Base-by-base conservation (phyloP, 1,140 invertebrate genomes). In the Drosophila tropicalis region DNA sequence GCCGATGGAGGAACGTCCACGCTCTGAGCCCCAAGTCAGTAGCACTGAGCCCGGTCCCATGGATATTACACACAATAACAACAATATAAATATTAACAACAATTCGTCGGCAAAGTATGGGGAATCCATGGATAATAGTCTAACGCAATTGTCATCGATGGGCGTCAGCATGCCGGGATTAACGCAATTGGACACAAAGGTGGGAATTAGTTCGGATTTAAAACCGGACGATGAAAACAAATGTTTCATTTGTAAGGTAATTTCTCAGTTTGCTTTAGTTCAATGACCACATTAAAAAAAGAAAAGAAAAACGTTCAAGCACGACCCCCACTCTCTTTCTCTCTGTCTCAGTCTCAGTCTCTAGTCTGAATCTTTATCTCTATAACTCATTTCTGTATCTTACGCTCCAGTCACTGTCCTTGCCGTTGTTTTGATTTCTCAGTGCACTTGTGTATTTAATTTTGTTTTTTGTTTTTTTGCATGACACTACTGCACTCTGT, bases 221-320 rank as follows among this genome's bases (percentile, higher is more conserved):
- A 91, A 92, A 87, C 86, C 91, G 79, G 91, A 92, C 87, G 91
- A 92, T 75, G 90, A 92, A 85, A 91, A 92, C 84, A 92, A 92
- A 80, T 92, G 91, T 91, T 92, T 92, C 86, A 92, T 92, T 91
- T 92, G 91, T 92, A 92, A 92, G 91, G 91, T 92, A 91, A 91
- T 81, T 91, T 81, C 82, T 85, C 71, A 86, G 90, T 84, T 91
- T 91, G 81, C 81, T 83, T 91, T 70, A 90, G 81, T 91, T 83
- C 54, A 75, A 72, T 66, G 75, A 70, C 65, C 62, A 61, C 41
- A 29, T 41, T 19, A 36, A 22, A 51, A 10, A 36, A 36, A 10
- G 5, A 36, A 39, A 39, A 39, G 4, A 39, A 39, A 39, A 39
- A 39, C 12, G 54, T 29, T 68, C 41, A 44, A 75, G 73, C 73